Percentiles rank a stretch among this genome's conserved stretches.
These are phyloP conservation scores for Chelonus formosanus DNA, from an alignment of 2,888 invertebrate species.

Conservation along the genomic window DNA sequence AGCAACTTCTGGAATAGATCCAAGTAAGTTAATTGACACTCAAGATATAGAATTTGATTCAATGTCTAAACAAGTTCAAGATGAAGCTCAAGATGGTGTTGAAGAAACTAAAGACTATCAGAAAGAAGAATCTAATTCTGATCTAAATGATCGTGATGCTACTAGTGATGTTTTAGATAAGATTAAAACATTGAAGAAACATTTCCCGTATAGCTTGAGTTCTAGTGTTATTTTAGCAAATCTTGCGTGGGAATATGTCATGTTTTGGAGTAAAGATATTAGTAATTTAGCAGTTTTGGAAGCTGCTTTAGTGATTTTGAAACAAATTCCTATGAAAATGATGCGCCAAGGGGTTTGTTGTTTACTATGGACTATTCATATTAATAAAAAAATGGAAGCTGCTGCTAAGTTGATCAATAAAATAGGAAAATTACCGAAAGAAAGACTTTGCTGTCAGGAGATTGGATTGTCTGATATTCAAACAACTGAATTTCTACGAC, in stretches of 20 bases:
- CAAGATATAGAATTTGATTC: slow-evolving; percentile 59
- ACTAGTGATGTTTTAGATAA: slow-evolving; percentile 52
- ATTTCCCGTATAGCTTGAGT: slow-evolving; percentile 88
- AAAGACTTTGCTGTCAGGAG: slow-evolving; percentile 81
- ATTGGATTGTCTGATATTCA: slow-evolving; percentile 75
- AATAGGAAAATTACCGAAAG: slow-evolving; percentile 85
- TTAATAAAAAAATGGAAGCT: slow-evolving; percentile 82
- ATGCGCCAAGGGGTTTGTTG: slow-evolving; percentile 79
- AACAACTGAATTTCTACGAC: slow-evolving; percentile 61
- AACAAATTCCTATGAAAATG: slow-evolving; percentile 72
- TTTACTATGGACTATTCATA: slow-evolving; percentile 88
- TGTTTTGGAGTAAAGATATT: slow-evolving; percentile 84
- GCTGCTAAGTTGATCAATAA: slow-evolving; percentile 81
- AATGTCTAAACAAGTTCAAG: slow-evolving; percentile 29
- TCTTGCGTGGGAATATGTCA: slow-evolving; percentile 91
- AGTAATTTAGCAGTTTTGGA: slow-evolving; percentile 73
- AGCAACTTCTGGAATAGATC: slow-evolving; percentile 76
- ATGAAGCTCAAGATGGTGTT: slow-evolving; percentile 20
- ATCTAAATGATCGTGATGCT: slow-evolving; percentile 34
- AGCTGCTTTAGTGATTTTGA: slow-evolving; percentile 77
- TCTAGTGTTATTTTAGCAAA: slow-evolving; percentile 83
- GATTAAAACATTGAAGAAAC: slow-evolving; percentile 69
- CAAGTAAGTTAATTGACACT: slow-evolving; percentile 66
- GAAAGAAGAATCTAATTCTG: slow-evolving; percentile 45
- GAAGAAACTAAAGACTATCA: slow-evolving; percentile 36